Base-by-base conservation (phyloP, 2,797 vertebrate genomes). In the Pipistrellus nathusii region DNA sequence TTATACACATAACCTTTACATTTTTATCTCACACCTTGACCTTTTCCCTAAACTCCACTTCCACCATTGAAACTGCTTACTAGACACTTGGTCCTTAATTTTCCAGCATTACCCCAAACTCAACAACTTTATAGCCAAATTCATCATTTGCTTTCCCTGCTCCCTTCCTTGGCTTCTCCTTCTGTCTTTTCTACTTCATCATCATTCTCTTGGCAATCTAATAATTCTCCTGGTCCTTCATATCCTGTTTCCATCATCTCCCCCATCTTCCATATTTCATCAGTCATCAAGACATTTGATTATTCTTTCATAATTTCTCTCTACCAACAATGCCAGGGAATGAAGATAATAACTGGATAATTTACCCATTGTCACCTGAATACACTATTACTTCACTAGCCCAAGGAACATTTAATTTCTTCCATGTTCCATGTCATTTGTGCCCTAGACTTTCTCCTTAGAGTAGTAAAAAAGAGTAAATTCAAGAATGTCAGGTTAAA, bases 391-490 rank as follows among this genome's bases (percentile, higher is more conserved):
- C 35, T 64, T 90, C 88, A 71, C 46, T 57, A 76, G 73, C 46
- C 84, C 64, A 77, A 76, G 25, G 75, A 71, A 72, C 17, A 27
- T 25, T 44, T 48, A 72, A 80, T 80, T 51, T 82, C 59, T 11
- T 48, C 51, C 18, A 62, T 4, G 23, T 30, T 46, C 9, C 23
- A 25, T 15, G 30, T 41, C 57, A 32, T 81, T 38, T 83, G 57
- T 90, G 30, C 46, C 64, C 48, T 83, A 41, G 90, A 68, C 13
- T 4, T 75, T 77, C 21, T 21, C 17, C 32, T 90, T 84, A 12
- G 35, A 92, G 62, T 64, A 30, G 35, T 18, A 83, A 82, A 12
- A 90, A 91, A 75, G 44, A 85, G 17, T 81, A 78, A 95, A 94
- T 57, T 59, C 32, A 83, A 88, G 68, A 81, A 10, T 18, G 1